These are phyloP conservation scores for Drosophila cardini DNA, from an alignment of 1,140 invertebrate genomes.

Conservation along the genomic window DNA sequence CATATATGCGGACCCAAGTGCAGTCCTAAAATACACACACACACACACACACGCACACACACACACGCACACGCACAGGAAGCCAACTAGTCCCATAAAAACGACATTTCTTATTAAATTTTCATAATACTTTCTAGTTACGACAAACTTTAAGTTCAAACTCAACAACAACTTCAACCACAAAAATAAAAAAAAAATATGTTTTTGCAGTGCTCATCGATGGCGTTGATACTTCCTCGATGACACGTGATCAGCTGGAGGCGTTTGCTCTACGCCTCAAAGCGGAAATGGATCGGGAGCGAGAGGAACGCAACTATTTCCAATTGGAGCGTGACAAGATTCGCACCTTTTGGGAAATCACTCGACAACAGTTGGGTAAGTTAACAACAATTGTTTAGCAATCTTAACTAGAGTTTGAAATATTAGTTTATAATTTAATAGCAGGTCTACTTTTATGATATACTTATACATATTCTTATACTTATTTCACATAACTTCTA, in stretches of 20 bases:
- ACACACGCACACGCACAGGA: constrained; percentile 31
- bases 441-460: background rate
- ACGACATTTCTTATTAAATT: constrained; percentile 68
- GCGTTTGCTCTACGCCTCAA: constrained; percentile 94
- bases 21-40: constrained; percentile 40
- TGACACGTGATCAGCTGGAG: constrained; percentile 97
- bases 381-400: background rate
- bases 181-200: no score
- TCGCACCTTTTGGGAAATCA: constrained; percentile 96
- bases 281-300: constrained; percentile 96
- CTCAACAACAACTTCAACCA: no score
- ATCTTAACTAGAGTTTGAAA: background rate
- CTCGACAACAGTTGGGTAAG: constrained; percentile 74
- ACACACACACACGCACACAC: constrained; percentile 12
- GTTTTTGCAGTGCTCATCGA: constrained; percentile 90
- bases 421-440: background rate
- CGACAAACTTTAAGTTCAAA: constrained; percentile 33
- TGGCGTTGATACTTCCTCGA: constrained; percentile 95
- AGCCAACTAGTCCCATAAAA: background rate
- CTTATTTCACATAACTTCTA: no score
- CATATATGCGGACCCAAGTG: constrained; percentile 42
- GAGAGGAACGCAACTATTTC: constrained; percentile 97
- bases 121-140: constrained; percentile 34
- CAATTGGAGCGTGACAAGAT: constrained; percentile 97
- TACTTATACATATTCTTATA: background rate